phyloP scores from a whole-genome alignment of 2,888 invertebrate species.

The Amblyteles armatorius region DNA sequence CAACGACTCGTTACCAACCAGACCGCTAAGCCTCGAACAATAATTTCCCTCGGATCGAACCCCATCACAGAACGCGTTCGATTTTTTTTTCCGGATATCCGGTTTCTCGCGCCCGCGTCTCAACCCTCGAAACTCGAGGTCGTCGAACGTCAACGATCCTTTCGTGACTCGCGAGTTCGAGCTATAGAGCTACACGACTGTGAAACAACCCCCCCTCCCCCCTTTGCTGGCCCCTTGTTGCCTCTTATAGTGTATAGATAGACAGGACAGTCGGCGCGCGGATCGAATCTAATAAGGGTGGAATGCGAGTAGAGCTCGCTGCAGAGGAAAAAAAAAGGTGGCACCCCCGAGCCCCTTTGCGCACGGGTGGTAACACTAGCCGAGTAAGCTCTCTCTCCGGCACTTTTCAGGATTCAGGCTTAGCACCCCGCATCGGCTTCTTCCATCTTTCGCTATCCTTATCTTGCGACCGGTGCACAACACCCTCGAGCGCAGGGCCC shows the following conservation, averaged over 20 bases:
- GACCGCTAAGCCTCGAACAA: background rate
- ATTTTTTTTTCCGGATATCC: slow-evolving; percentile 58
- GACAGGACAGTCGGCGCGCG: slow-evolving; percentile 59
- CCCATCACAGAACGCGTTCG: slow-evolving; percentile 12
- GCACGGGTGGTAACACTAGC: slow-evolving; percentile 81
- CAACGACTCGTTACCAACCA: slow-evolving; percentile 21
- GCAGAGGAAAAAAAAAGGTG: slow-evolving; percentile 54
- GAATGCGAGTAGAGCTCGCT: slow-evolving; percentile 76
- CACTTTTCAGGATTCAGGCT: slow-evolving; percentile 83
- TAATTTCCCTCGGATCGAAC: slow-evolving; percentile 26
- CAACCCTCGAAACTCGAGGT: slow-evolving; percentile 65
- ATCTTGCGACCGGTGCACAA: slow-evolving; percentile 65
- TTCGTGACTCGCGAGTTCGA: slow-evolving; percentile 51
- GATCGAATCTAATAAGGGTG: slow-evolving; percentile 79
- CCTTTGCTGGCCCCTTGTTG: background rate
- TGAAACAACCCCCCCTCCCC: background rate
- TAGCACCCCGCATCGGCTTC: slow-evolving; percentile 82
- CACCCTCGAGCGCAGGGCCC: slow-evolving; percentile 69
- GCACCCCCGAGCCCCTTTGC: slow-evolving; percentile 68
- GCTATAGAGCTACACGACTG: background rate
- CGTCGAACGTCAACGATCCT: slow-evolving; percentile 66
- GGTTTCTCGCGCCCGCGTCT: slow-evolving; percentile 38
- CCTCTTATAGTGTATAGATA: background rate
- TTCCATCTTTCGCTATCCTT: slow-evolving; percentile 53
- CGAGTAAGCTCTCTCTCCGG: slow-evolving; percentile 82